Evolutionary conservation across 2,797 vertebrate species (phyloP), one percentile per base, ranked within the genome.

Genomic region (Xiphophorus birchmanni): DNA sequence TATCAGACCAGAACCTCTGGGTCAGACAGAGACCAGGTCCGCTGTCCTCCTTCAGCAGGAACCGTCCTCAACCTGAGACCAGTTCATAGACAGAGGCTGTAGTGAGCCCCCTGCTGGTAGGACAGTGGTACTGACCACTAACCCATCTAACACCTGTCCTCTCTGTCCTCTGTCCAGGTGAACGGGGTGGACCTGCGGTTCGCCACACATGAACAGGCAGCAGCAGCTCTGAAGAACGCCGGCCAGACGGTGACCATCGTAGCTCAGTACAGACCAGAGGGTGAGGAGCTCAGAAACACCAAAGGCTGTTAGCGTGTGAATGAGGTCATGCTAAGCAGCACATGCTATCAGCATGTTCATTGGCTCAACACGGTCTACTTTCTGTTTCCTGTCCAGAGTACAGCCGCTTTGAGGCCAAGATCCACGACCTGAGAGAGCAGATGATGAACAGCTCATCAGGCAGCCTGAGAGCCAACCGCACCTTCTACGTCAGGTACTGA

Each of bases 241-340:
- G 97, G 97, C 0, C 97, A 97, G 93, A 97, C 95, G 0, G 97
- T 98, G 67, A 97, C 97, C 40, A 98, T 98, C 80, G 96, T 97
- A 3, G 95, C 97, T 0, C 97, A 98, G 94, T 98, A 97, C 93
- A 96, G 97, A 89, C 96, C 96, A 0, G 95, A 96, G 74, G 95
- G 95, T 95, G 80, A 87, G 85, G 2, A 10, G 2, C 44, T 48
- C 72, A 3, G 69, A 5, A 17, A 2, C 48, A 18, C 4, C 1
- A 50, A 1, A 6, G 0, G 48, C 18, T 21, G 50, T 60, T 37
- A 63, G 58, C 58, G 11, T 63, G 58, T 63, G 18, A 18, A 17
- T 48, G 47, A 48, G 15, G 15, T 17, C 47, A 17, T 48, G 47
- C 47, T 48, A 48, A 48, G 1, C 18, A 50, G 6, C 48, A 52